These are phyloP conservation scores for Malthinus flaveolus DNA, from an alignment of 2,888 invertebrate species.

Conservation along the genomic window DNA sequence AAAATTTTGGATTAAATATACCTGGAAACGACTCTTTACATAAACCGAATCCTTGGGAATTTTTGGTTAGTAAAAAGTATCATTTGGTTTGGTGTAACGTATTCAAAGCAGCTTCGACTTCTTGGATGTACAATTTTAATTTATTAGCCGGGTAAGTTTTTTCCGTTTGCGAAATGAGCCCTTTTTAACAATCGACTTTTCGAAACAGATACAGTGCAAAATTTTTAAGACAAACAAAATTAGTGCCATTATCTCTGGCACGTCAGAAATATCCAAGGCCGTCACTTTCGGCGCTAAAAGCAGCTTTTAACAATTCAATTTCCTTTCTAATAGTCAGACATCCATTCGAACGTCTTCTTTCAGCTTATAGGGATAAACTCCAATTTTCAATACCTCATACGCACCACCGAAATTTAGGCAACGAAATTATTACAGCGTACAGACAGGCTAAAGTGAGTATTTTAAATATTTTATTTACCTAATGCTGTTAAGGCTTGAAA, in stretches of 20 bases:
- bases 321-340: conserved; percentile 83
- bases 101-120: conserved; percentile 85
- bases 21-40: conserved; percentile 62
- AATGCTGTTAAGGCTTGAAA: not conserved
- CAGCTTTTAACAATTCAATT: conserved; percentile 75
- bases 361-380: conserved; percentile 84
- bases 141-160: conserved; percentile 71
- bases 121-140: conserved; percentile 92
- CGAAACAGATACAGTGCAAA: conserved; percentile 69
- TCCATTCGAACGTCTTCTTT: conserved; percentile 78
- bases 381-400: conserved; percentile 81
- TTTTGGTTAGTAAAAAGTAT: conserved; percentile 77
- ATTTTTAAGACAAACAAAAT: conserved; percentile 75
- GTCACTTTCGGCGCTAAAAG: conserved; percentile 68
- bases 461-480: conserved; percentile 3
- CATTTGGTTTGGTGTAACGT: conserved; percentile 85
- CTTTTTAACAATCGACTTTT: too few species aligned
- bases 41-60: conserved; percentile 84
- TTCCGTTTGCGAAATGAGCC: not conserved
- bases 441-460: conserved; percentile 60
- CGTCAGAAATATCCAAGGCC: conserved; percentile 80
- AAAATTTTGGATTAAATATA: conserved; percentile 63
- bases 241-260: conserved; percentile 77
- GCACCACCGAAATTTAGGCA: conserved; percentile 78
- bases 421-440: conserved; percentile 75